Percentiles rank a stretch among this genome's conserved stretches.
phyloP scores from a whole-genome alignment of 1,140 invertebrate species.

The Drosophila guanche region DNA sequence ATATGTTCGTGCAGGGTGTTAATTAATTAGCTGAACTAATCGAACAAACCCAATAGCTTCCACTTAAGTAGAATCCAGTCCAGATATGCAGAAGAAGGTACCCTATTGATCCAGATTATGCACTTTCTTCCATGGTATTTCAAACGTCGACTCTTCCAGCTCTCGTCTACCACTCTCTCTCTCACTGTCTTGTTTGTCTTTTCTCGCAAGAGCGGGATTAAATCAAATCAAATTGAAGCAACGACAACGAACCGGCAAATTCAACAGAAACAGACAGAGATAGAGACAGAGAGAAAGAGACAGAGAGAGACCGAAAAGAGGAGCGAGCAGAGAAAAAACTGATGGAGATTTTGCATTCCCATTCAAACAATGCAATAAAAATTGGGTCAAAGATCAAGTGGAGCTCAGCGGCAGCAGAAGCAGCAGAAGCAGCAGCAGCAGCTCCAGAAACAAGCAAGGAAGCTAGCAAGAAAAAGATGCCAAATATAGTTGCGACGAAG shows the following conservation, averaged over 20 bases:
- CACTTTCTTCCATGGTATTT: background rate
- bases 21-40: too few species aligned
- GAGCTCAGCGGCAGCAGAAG: conserved; percentile 59
- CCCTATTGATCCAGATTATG: background rate
- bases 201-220: conserved; percentile 34
- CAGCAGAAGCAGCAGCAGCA: conserved; percentile 13
- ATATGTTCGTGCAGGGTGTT: background rate
- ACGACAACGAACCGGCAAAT: conserved; percentile 67
- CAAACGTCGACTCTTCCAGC: background rate
- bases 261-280: conserved; percentile 48
- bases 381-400: conserved; percentile 83
- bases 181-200: background rate
- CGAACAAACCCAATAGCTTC: background rate
- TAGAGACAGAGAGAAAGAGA: background rate
- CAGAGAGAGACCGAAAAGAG: conserved; percentile 1
- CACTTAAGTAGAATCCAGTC: too few species aligned
- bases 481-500: conserved; percentile 70
- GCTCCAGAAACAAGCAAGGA: conserved; percentile 7
- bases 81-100: too few species aligned
- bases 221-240: conserved; percentile 69
- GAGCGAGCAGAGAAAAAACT: conserved; percentile 1
- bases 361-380: conserved; percentile 76
- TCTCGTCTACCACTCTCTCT: background rate
- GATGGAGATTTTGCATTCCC: conserved; percentile 56
- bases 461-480: conserved; percentile 45